Base-by-base conservation (phyloP, 1,140 invertebrate species). In the Pachypsylla venusta region DNA sequence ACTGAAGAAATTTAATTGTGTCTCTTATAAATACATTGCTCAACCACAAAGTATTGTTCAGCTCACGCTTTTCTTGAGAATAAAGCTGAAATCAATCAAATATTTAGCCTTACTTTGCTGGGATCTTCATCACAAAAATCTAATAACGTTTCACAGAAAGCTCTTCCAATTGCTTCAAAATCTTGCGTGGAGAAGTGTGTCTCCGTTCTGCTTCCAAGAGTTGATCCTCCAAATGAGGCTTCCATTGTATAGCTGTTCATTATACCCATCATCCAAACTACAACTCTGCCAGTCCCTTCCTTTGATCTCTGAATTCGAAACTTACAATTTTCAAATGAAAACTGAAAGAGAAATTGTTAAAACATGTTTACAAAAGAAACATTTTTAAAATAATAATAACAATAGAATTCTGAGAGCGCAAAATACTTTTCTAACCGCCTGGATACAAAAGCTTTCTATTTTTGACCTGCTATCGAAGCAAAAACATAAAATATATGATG, bases 211-310 rank as follows among this genome's bases (percentile, higher is more conserved):
- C 78, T 79, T 1, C 84, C 84, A 25, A 89, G 69, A 59, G 81
- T 84, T 14, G 90, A 89, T 10, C 92, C 92, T 58, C 87, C 89
- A 73, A 94, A 90, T 0, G 90, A 93, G 1, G 90, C 89, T 73
- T 96, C 93, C 78, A 96, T 82, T 1, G 92, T 96, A 69, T 91
- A 96, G 71, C 90, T 94, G 65, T 94, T 92, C 53, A 84, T 81
- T 19, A 95, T 86, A 12, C 92, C 92, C 80, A 95, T 82, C 75
- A 91, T 85, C 89, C 90, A 95, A 64, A 93, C 84, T 0, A 94
- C 90, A 13, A 95, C 85, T 58, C 93, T 73, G 4, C 90, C 91
- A 10, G 92, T 95, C 1, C 91, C 91, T 74, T 95, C 91, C 74
- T 94, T 94, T 62, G 82, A 85, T 57, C 87, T 83, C 70, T 95